Evolutionary conservation across 2,113 vertebrate genomes (phyloP), one percentile per base, ranked within the genome.

Genomic region (Hystrix cristata): DNA sequence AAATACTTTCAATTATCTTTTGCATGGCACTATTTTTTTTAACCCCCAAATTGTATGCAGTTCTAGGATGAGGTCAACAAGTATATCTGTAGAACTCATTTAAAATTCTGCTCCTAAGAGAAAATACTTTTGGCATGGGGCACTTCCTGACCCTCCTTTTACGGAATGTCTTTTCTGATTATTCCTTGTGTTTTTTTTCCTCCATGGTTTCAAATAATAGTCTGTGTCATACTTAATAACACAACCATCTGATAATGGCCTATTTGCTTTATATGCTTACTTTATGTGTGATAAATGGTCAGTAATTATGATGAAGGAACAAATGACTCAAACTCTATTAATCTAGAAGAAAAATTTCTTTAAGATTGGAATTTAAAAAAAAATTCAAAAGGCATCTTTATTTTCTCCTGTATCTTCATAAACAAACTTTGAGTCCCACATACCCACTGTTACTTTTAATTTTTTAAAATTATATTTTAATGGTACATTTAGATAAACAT

Each of bases 11-110:
- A 82, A 16, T 1, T 83, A n/a, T 72, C 83, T 23, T 92, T 88
- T 88, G 31, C 25, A 38, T 57, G 71, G 14, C 43, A 85, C 0
- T 13, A 72, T 7, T 62, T 92, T 87, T 88, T 51, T 27, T n/a
- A 94, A 89, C 57, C 83, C 67, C 46, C 46, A 43, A 90, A 87
- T 78, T 69, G 51, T 65, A 95, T 71, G 62, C 11, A 80, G 65
- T 87, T 87, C n/a, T 91, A 93, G 81, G 38, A 95, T 25, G 31
- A 65, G 59, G 82, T 83, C 53, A 88, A 4, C 34, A 84, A 93
- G 3, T 83, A 7, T 59, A 57, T 51, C 38, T 90, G 55, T 0
- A 81, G 65, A 31, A 0, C 23, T 79, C 27, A 81, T 57, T 95
- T 89, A 94, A 87, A 82, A 94, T 72, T 53, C 51, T 71, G 31